Percentiles rank a stretch among this genome's conserved stretches.
phyloP scores from a whole-genome alignment of 1,140 invertebrate species.

The Augochlora pura region DNA sequence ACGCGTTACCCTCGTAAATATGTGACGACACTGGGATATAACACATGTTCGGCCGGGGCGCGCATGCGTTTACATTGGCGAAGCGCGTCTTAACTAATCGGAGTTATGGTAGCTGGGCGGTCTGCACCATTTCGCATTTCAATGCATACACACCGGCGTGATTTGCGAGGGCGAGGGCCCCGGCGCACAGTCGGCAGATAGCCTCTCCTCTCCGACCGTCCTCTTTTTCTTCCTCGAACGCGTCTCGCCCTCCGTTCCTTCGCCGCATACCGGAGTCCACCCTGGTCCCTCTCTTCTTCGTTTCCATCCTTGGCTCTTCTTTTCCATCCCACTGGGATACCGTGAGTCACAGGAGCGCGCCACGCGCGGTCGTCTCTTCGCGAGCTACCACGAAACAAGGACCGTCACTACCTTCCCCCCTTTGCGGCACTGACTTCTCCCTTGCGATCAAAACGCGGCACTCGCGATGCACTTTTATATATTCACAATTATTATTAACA shows the following conservation, averaged over 20 bases:
- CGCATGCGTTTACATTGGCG: slow-evolving; percentile 62
- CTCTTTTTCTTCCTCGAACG: slow-evolving; percentile 6
- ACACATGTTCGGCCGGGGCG: slow-evolving; percentile 45
- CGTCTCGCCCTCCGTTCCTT: slow-evolving; percentile 4
- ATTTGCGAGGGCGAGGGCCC: slow-evolving; percentile 59
- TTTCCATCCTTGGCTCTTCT: too few species aligned
- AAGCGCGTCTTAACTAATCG: slow-evolving; percentile 67
- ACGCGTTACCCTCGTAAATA: slow-evolving; percentile 56
- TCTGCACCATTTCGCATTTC: slow-evolving; percentile 59
- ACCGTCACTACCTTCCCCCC: too few species aligned
- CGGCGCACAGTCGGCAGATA: slow-evolving; percentile 54
- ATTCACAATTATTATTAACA: too few species aligned
- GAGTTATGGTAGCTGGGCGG: slow-evolving; percentile 63
- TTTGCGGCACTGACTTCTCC: too few species aligned
- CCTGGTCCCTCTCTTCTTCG: neutral
- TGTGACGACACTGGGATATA: slow-evolving; percentile 56
- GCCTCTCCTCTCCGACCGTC: slow-evolving; percentile 37
- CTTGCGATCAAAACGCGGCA: too few species aligned
- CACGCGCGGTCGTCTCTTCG: too few species aligned
- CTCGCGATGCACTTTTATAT: too few species aligned
- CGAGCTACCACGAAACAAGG: too few species aligned
- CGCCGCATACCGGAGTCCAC: slow-evolving; percentile 25
- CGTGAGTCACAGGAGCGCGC: neutral
- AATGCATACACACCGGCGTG: slow-evolving; percentile 63
- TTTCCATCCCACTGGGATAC: neutral